Base-by-base conservation (phyloP, 2,113 vertebrate species). In the Prochilodus magdalenae region DNA sequence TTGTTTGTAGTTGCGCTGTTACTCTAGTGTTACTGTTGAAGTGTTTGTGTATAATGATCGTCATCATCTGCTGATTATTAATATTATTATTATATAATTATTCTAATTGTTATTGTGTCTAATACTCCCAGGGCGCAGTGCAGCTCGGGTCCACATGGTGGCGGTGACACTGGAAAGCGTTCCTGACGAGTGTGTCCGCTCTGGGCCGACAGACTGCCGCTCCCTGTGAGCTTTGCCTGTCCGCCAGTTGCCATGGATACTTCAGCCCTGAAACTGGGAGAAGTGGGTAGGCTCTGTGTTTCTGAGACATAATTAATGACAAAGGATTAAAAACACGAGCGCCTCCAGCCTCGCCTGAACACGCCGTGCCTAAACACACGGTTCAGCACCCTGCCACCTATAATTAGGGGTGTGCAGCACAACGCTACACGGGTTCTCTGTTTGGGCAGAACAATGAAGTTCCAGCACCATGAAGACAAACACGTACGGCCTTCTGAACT, bases 291-390 rank as follows among this genome's bases (percentile, higher is more conserved):
- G 90, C 90, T 74, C 74, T 33, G 75, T 65, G 90, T 88, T 89
- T 93, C 92, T 90, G 90, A 93, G 90, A 92, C 91, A 90, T 90
- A 91, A 92, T 92, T 93, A 92, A 92, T 90, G 91, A 91, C 88
- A 91, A 90, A 91, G 88, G 90, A 91, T 94, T 90, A 90, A 88
- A 89, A 80, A 90, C 86, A 91, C 88, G 87, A 89, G 90, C 89
- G 87, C 79, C 87, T 82, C 80, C 82, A 86, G 86, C 86, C 85
- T 89, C 84, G 72, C 85, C 75, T n/a, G n/a, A n/a, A n/a, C n/a
- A n/a, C n/a, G n/a, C n/a, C n/a, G n/a, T n/a, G n/a, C n/a, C n/a
- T 84, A 86, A 85, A 90, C 84, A 88, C 86, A 84, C 87, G 24
- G 27, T 89, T 90, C 88, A 89, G 89, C 90, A 89, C 85, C 88